Percentiles rank a stretch among this genome's conserved stretches.
Conservation (phyloP, 2,797 vertebrate species). For the Enteromius argenteus region DNA sequence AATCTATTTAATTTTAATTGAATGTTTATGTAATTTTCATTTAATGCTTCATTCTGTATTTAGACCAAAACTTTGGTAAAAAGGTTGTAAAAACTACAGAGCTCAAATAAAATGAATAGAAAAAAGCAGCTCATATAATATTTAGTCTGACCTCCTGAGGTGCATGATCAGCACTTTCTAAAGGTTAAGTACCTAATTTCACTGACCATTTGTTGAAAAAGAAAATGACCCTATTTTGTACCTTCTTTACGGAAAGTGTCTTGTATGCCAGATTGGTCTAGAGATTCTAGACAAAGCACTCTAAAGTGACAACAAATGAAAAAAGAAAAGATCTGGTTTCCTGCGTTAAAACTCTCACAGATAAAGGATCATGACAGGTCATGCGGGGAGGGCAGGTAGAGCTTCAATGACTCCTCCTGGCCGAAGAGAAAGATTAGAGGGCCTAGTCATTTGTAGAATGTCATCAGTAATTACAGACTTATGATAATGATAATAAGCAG, state of each 20-base stretch:
- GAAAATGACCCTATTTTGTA: neutral
- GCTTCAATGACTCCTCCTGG: neutral
- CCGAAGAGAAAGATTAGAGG: slow-evolving; percentile 37
- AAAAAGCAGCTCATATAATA: slow-evolving; percentile 12
- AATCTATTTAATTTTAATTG: no score
- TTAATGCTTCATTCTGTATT: neutral
- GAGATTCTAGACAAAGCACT: slow-evolving; percentile 51
- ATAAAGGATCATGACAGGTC: slow-evolving; percentile 56
- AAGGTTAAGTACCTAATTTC: slow-evolving; percentile 31
- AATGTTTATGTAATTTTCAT: neutral
- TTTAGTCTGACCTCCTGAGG: neutral
- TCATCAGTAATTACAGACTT: slow-evolving; percentile 45
- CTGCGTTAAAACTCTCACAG: slow-evolving; percentile 57
- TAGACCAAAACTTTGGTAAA: neutral
- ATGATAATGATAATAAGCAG: slow-evolving; percentile 45
- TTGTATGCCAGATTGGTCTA: slow-evolving; percentile 45
- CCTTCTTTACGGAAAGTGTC: slow-evolving; percentile 1
- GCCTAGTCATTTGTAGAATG: slow-evolving; percentile 36
- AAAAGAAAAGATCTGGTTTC: slow-evolving; percentile 44
- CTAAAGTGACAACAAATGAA: slow-evolving; percentile 53
- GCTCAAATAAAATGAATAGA: neutral
- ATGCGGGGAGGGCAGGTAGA: slow-evolving; percentile 39
- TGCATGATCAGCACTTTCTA: neutral
- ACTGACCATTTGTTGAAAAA: slow-evolving; percentile 3
- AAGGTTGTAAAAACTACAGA: neutral